Percentiles rank a stretch among this genome's conserved stretches.
Evolutionary conservation across 1,140 invertebrate species (phyloP).

Genomic region (Drosophila grimshawi): DNA sequence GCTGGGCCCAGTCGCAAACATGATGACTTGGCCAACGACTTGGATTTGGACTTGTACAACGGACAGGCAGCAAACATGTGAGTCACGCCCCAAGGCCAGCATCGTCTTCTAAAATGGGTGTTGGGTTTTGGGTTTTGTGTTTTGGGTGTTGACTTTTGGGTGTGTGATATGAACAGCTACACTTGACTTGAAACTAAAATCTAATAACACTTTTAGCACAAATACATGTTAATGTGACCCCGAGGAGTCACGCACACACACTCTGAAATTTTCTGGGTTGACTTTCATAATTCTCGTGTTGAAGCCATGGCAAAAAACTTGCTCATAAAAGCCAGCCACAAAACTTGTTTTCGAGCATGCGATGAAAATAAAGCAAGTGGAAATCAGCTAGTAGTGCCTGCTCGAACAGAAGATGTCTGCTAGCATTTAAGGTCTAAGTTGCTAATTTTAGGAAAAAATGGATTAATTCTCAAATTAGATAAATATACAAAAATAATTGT

Average conservation of each 20-base stretch:
- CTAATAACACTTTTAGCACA: conserved; percentile 83
- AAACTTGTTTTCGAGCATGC: conserved; percentile 49
- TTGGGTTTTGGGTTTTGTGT: not conserved
- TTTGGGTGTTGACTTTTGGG: not conserved
- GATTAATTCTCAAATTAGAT: too few species aligned
- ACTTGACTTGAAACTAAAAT: conserved; percentile 83
- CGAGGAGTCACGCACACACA: conserved; percentile 70
- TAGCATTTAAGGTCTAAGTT: not conserved
- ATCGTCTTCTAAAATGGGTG: not conserved
- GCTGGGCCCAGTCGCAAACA: conserved; percentile 46
- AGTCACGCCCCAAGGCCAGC: conserved; percentile 39
- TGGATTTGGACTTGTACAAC: conserved; percentile 19
- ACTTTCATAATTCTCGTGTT: conserved; percentile 74
- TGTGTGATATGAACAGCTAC: conserved; percentile 34
- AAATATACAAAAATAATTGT: too few species aligned
- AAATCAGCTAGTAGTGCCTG: not conserved
- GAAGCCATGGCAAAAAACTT: conserved; percentile 50
- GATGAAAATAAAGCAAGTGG: conserved; percentile 7
- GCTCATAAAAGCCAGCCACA: conserved; percentile 58
- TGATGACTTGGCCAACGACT: conserved; percentile 50
- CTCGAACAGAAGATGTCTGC: not conserved
- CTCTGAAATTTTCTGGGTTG: conserved; percentile 27
- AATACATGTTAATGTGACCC: conserved; percentile 82
- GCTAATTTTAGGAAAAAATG: too few species aligned
- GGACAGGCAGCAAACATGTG: conserved; percentile 28